Conservation (phyloP, 2,113 vertebrate genomes). For the Chinchilla lanigera region DNA sequence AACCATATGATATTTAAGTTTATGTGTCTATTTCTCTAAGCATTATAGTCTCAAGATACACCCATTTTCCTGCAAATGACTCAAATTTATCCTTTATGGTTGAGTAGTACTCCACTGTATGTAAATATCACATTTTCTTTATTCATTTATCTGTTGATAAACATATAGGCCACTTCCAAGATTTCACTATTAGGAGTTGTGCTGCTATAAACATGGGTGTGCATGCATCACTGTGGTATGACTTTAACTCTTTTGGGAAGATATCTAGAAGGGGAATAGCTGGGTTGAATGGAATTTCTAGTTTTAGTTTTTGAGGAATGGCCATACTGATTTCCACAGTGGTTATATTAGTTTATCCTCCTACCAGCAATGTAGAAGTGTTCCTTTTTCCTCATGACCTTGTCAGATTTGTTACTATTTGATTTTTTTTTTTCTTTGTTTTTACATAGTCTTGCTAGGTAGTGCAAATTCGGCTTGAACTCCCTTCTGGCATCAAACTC, state of each 20-base stretch:
- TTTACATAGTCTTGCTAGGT: not conserved
- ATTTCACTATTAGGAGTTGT: not conserved
- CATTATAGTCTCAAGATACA: not conserved
- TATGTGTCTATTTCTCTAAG: not conserved
- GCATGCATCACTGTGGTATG: not conserved
- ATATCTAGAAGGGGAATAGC: not conserved
- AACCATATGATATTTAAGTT: not conserved
- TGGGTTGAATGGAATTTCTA: not conserved
- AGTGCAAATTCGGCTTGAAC: not conserved
- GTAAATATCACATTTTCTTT: not conserved
- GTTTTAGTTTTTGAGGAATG: not conserved
- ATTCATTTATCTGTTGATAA: not conserved
- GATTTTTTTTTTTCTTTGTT: not conserved
- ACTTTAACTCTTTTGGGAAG: not conserved
- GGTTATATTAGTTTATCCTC: not conserved
- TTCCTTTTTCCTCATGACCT: not conserved
- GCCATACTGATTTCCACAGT: not conserved
- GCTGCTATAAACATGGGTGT: not conserved
- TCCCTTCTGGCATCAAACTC: not conserved
- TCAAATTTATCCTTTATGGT: not conserved
- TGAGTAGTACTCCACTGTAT: not conserved
- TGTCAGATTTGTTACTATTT: not conserved
- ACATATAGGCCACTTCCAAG: not conserved
- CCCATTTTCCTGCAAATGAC: not conserved
- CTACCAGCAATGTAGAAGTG: not conserved